These are phyloP conservation scores for Apotomis turbidana DNA, from an alignment of 2,888 invertebrate genomes.

Conservation along the genomic window DNA sequence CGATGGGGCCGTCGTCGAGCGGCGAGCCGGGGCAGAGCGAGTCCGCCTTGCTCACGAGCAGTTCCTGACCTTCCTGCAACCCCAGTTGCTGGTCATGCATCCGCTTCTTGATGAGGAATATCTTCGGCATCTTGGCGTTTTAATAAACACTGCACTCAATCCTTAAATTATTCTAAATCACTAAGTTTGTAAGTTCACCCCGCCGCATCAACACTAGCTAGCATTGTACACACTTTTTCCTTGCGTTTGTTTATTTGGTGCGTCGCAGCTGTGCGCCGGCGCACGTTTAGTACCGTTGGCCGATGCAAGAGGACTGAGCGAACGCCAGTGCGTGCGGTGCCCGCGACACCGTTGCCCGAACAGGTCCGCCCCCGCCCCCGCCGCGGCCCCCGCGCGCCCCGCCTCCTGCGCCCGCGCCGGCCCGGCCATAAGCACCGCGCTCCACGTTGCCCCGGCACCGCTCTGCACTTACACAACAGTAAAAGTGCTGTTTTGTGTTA, in stretches of 20 bases:
- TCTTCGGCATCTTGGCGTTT: slow-evolving; percentile 91
- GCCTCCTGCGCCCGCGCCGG: slow-evolving; percentile 62
- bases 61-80: slow-evolving; percentile 92
- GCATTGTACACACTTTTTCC: slow-evolving; percentile 80
- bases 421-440: slow-evolving; percentile 49
- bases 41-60: slow-evolving; percentile 86
- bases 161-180: slow-evolving; percentile 71
- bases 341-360: slow-evolving; percentile 80
- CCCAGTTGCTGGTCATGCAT: slow-evolving; percentile 95
- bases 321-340: slow-evolving; percentile 74
- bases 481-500: slow-evolving; percentile 77
- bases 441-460: slow-evolving; percentile 47
- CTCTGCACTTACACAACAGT: slow-evolving; percentile 66
- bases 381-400: slow-evolving; percentile 67
- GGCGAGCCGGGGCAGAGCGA: slow-evolving; percentile 84
- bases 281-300: slow-evolving; percentile 82
- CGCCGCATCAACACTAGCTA: slow-evolving; percentile 64
- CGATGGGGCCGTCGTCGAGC: slow-evolving; percentile 84
- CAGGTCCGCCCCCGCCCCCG: slow-evolving; percentile 79
- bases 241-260: slow-evolving; percentile 76
- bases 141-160: slow-evolving; percentile 76
- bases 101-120: slow-evolving; percentile 95
- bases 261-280: slow-evolving; percentile 68
- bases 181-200: slow-evolving; percentile 72
- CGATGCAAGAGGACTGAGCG: slow-evolving; percentile 80